Evolutionary conservation across 2,888 invertebrate species (phyloP), one percentile per base, ranked within the genome.

Genomic region (Lepidochrysops patricia): DNA sequence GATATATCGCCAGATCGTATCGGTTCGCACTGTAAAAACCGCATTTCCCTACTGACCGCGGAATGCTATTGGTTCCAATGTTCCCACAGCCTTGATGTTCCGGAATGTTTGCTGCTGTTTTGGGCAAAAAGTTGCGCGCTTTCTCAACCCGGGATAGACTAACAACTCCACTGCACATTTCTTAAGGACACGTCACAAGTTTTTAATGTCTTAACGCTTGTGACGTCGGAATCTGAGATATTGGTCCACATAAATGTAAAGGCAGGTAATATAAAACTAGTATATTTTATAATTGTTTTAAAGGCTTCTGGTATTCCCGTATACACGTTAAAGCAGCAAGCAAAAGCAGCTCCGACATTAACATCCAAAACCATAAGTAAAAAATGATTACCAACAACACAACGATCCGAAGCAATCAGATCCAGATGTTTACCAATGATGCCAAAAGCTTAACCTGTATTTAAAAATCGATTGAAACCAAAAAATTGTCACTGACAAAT

Each of bases 401-500:
- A 29, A 4, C 13, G 26, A 25, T 50, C 27, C 27, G 7, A 50
- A 13, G 50, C 26, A 26, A 50, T 15, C 13, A 27, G 27, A 54
- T 29, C 54, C 29, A 27, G 19, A 29, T 19, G 19, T 43, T 43
- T 43, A 29, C 29, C 29, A 27, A 54, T 32, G 29, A 54, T 54
- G 66, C 78, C 80, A 81, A 80, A 80, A 79, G 70, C 72, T 74
- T 78, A 84, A 83, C 84, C 85, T 80, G 86, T 86, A 86, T 88
- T 88, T 89, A 88, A 89, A 89, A 89, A 88, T 88, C 89, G 89
- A 89, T 89, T 85, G 87, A 80, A 82, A 77, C 84, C 80, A 86
- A 89, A 86, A 86, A 87, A 88, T 86, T 88, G 89, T 89, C 89
- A 89, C 86, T 88, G 88, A 89, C 89, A 87, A 89, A 89, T 89